Percentiles rank a stretch among this genome's conserved stretches.
Evolutionary conservation across 64 coral and sea anemone species (phyloP).

Genomic region (Pocillopora verrucosa): DNA sequence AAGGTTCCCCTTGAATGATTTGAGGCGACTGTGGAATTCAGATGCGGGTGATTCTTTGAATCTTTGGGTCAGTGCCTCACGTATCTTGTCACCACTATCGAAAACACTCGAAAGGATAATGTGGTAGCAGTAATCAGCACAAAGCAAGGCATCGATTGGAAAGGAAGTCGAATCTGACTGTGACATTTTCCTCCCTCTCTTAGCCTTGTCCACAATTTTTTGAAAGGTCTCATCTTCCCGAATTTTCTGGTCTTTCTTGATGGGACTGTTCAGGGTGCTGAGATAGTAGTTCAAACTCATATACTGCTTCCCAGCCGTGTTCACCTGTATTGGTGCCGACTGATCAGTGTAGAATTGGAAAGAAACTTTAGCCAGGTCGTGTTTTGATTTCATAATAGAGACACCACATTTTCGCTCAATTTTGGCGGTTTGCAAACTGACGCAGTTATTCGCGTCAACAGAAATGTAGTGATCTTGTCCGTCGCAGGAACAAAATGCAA

Average conservation of each 20-base stretch:
- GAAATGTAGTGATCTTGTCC: constrained; percentile 21
- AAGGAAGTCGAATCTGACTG: neutral
- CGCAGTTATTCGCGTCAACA: constrained; percentile 27
- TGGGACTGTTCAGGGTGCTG: constrained; percentile 20
- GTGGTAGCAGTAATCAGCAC: constrained; percentile 46
- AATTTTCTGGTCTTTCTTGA: constrained; percentile 27
- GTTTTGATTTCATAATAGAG: constrained; percentile 1
- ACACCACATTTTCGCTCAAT: constrained; percentile 17
- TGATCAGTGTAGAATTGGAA: constrained; percentile 44
- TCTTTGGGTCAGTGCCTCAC: neutral
- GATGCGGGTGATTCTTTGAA: neutral
- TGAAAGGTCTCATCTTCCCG: constrained; percentile 25
- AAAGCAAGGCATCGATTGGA: constrained; percentile 39
- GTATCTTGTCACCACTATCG: neutral
- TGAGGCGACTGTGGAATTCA: neutral
- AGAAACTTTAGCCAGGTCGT: neutral
- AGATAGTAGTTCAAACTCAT: constrained; percentile 57
- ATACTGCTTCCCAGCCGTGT: constrained; percentile 19
- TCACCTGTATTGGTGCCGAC: constrained; percentile 4
- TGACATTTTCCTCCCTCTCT: neutral
- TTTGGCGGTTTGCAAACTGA: constrained; percentile 3
- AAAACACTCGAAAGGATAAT: constrained; percentile 6
- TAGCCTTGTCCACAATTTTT: constrained; percentile 17
- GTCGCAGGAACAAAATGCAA: constrained; percentile 26
- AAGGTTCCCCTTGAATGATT: neutral